phyloP scores from a whole-genome alignment of 1,140 invertebrate genomes.

The Phocides pigmalion region DNA sequence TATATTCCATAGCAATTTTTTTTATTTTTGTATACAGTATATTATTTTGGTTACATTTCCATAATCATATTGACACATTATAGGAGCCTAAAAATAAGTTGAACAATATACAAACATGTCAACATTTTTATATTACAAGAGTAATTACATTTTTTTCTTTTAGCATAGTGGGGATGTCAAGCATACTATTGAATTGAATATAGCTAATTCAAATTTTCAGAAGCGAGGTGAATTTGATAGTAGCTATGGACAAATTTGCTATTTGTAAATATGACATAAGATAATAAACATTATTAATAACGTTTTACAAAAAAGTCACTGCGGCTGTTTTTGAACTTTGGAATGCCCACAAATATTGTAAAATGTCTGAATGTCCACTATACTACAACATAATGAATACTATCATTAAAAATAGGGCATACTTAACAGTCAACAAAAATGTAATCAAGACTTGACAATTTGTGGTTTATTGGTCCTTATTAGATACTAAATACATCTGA shows the following conservation, averaged over 20 bases:
- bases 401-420: slow-evolving; percentile 3
- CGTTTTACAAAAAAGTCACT: neutral
- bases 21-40: slow-evolving; percentile 80
- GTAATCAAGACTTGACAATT: slow-evolving; percentile 17
- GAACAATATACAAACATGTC: slow-evolving; percentile 71
- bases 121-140: slow-evolving; percentile 71
- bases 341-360: too few relatives aligned
- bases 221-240: neutral
- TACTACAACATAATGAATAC: neutral
- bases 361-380: neutral
- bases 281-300: neutral
- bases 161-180: slow-evolving; percentile 16
- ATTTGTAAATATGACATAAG: neutral
- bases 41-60: slow-evolving; percentile 81
- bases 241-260: neutral
- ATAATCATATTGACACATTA: slow-evolving; percentile 77
- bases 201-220: neutral
- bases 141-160: slow-evolving; percentile 37
- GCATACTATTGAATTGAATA: too few relatives aligned
- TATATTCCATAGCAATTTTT: slow-evolving; percentile 69
- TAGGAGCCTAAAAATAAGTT: slow-evolving; percentile 71
- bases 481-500: slow-evolving; percentile 22
- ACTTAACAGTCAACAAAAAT: slow-evolving; percentile 22
- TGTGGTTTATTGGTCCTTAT: slow-evolving; percentile 35
- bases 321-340: too few relatives aligned